Conservation (phyloP, 1,140 invertebrate genomes). For the Sitobion miscanthi region DNA sequence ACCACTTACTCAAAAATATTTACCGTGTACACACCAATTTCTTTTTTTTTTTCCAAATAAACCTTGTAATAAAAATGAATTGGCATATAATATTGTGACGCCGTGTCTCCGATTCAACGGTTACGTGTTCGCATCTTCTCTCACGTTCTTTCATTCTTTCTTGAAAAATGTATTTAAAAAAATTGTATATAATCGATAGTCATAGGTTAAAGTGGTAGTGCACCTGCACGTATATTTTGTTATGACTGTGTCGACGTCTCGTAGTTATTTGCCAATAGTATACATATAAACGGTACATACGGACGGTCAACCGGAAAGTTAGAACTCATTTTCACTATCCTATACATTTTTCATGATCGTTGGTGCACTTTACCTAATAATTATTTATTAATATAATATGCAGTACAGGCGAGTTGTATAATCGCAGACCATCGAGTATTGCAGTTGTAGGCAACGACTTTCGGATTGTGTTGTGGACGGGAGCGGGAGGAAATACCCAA, state of each 20-base stretch:
- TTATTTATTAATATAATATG: neutral
- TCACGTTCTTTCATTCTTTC: neutral
- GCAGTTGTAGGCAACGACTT: constrained; percentile 68
- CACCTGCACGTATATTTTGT: neutral
- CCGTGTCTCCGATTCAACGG: neutral
- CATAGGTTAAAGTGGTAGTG: neutral
- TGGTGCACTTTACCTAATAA: neutral
- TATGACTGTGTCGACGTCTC: neutral
- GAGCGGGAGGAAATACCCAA: too few species aligned
- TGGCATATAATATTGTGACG: neutral
- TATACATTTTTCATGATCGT: neutral
- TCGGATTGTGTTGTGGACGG: too few species aligned
- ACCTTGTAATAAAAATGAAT: too few species aligned
- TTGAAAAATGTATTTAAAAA: neutral
- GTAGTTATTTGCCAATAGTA: neutral
- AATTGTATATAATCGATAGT: neutral
- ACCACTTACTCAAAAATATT: too few species aligned
- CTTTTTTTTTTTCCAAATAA: too few species aligned
- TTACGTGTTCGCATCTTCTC: neutral
- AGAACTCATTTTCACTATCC: neutral
- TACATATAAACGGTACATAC: neutral
- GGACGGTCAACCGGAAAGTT: constrained; percentile 17
- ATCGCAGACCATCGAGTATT: too few species aligned
- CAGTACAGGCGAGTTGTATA: too few species aligned
- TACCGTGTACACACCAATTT: too few species aligned